Evolutionary conservation across 64 coral and sea anemone species (phyloP), one percentile per base, ranked within the genome.

Genomic region (Montipora foliosa): DNA sequence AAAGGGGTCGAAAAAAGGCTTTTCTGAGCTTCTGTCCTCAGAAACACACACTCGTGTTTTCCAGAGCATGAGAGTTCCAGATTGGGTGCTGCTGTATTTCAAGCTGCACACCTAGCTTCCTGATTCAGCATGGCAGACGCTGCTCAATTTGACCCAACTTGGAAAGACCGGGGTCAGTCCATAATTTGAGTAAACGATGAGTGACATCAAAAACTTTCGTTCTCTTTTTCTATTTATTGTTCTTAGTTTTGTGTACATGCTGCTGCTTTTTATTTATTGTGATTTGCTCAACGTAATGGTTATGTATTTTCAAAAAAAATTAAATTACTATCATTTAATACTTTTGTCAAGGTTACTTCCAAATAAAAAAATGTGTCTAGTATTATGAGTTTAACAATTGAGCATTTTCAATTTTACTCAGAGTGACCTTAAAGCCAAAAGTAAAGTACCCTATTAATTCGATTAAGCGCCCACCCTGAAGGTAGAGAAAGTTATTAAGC

Each of bases 51-150:
- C 16, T 21, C 45, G 76, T 14, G 29, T 79, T 51, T 82, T 82
- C 12, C 37, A 91, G 46, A 51, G 57, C 47, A 67, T 82, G 45
- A 19, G 67, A 52, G 61, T 67, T 68, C 50, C 90, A 0, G 89
- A 91, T 48, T 90, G 88, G 76, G 88, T 90, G 44, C 75, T 76
- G n/a, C 24, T 90, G 8, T 90, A 90, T 45, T 73, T 91, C 20
- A 91, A 82, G 59, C 13, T 91, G 37, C 61, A 68, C 25, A 82
- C 89, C 14, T 83, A 74, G 25, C 16, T 91, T 1, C 89, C 78
- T 8, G 89, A 71, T 91, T 64, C 77, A 8, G 89, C 77, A 49
- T 91, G 89, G 89, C 78, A 91, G 70, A 82, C 48, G n/a, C 64
- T 91, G 77, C 57, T 91, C 3, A 91, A 90, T 68, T 69, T 67